phyloP scores from a whole-genome alignment of 2,888 invertebrate species.

The Carcina quercana region DNA sequence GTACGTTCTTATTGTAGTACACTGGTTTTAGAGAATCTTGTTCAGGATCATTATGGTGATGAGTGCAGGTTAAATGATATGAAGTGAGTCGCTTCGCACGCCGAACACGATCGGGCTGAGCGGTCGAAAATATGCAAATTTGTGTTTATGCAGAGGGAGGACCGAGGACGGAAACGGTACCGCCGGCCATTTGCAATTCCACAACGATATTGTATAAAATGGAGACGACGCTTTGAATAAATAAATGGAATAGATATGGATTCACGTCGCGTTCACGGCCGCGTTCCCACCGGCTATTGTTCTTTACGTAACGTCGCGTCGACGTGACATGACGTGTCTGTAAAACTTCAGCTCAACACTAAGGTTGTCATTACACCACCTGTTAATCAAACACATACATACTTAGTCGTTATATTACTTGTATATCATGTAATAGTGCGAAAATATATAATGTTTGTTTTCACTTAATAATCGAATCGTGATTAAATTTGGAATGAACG shows the following conservation, averaged over 20 bases:
- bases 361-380: too few species aligned
- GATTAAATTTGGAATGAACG: too few species aligned
- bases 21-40: neutral
- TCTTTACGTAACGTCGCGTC: slow-evolving; percentile 58
- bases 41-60: neutral
- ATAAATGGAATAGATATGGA: slow-evolving; percentile 40
- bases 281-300: slow-evolving; percentile 64
- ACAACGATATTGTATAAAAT: slow-evolving; percentile 50
- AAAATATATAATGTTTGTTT: too few species aligned
- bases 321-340: slow-evolving; percentile 32
- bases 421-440: too few species aligned
- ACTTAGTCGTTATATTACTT: too few species aligned
- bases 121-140: slow-evolving; percentile 52
- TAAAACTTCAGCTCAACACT: too few species aligned
- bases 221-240: slow-evolving; percentile 52
- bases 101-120: slow-evolving; percentile 7
- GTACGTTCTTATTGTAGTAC: too few species aligned
- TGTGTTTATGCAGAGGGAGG: slow-evolving; percentile 41
- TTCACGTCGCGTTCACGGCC: slow-evolving; percentile 57
- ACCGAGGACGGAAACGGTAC: slow-evolving; percentile 53
- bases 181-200: slow-evolving; percentile 52
- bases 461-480: too few species aligned
- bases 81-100: slow-evolving; percentile 8
- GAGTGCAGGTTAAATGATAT: neutral
- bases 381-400: too few species aligned